phyloP scores from a whole-genome alignment of 2,113 vertebrate species.

The Heliornis fulica region DNA sequence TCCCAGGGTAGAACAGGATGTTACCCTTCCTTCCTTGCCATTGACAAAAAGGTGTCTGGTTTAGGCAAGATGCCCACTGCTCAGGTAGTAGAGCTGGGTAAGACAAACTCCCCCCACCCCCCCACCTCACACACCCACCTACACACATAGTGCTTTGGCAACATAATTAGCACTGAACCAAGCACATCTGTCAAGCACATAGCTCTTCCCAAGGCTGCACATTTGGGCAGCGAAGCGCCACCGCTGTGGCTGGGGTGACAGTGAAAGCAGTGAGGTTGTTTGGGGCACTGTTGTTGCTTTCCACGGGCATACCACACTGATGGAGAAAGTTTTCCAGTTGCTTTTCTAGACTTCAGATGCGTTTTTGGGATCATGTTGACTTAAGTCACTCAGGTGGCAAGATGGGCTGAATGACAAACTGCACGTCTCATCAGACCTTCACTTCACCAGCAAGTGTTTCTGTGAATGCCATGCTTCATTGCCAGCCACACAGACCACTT shows the following conservation, averaged over 20 bases:
- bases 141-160: background rate
- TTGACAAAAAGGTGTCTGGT: background rate
- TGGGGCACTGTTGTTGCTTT: background rate
- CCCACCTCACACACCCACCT: background rate
- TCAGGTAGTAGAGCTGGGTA: background rate
- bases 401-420: background rate
- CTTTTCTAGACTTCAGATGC: background rate
- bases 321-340: background rate
- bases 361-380: background rate
- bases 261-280: background rate
- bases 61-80: background rate
- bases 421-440: background rate
- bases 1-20: background rate
- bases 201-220: background rate
- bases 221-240: background rate
- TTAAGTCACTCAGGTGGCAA: background rate
- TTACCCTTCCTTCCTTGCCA: background rate
- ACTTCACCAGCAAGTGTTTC: background rate
- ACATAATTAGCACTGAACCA: background rate
- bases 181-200: background rate
- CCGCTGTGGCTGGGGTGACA: background rate
- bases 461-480: accelerated
- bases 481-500: background rate
- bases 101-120: background rate
- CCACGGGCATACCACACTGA: background rate